Conservation (phyloP, 1,140 invertebrate genomes). For the Radopholus similis region DNA sequence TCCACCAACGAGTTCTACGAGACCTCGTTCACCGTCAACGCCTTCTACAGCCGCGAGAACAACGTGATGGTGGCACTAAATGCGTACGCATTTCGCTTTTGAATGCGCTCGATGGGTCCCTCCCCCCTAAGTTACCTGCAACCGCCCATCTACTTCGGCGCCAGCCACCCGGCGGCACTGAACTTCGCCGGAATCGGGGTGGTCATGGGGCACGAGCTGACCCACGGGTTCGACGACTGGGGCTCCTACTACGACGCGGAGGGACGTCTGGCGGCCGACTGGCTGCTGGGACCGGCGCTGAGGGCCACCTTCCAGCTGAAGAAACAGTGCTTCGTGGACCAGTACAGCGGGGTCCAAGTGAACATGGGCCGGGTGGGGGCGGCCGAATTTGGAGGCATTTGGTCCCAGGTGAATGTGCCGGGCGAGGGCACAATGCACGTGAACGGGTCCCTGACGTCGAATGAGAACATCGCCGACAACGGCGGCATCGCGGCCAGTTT, state of each 20-base stretch:
- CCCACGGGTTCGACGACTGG: slow-evolving; percentile 2
- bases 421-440: no score
- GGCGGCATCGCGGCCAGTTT: not conserved
- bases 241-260: not conserved
- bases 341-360: not conserved
- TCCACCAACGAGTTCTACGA: not conserved
- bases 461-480: slow-evolving; percentile 6
- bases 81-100: not conserved
- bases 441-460: not conserved
- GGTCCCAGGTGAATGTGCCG: not conserved
- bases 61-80: not conserved
- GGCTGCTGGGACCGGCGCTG: not conserved
- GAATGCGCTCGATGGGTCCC: no score
- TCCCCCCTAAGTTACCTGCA: no score
- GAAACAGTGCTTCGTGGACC: not conserved
- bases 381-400: not conserved
- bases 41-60: not conserved
- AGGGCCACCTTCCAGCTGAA: not conserved
- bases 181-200: not conserved
- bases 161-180: no score
- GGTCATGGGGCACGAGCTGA: not conserved
- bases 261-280: not conserved
- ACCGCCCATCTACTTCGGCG: not conserved
- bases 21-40: not conserved
- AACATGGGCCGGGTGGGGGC: not conserved